phyloP scores from a whole-genome alignment of 2,113 vertebrate genomes.

The Seriola dumerili region DNA sequence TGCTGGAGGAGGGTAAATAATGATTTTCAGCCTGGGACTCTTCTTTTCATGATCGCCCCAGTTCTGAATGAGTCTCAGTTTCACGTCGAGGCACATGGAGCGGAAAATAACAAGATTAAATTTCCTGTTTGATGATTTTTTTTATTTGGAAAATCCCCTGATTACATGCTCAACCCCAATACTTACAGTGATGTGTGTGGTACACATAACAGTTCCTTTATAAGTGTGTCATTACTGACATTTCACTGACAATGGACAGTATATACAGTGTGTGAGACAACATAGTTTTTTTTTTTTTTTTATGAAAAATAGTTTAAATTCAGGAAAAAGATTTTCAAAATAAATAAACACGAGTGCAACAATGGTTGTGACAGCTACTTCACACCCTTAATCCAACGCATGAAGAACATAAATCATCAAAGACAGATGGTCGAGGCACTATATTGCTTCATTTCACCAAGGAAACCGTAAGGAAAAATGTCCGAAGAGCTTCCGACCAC shows the following conservation, averaged over 20 bases:
- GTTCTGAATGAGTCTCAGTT: constrained; percentile 14
- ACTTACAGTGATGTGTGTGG: constrained; percentile 24
- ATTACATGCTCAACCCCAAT: constrained; percentile 40
- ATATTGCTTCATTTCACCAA: constrained; percentile 53
- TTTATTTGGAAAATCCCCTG: constrained; percentile 66
- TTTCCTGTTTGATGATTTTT: constrained; percentile 26
- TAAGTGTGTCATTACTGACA: constrained; percentile 6
- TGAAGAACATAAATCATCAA: constrained; percentile 14
- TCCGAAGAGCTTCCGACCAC: constrained; percentile 37
- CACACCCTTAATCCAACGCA: background rate
- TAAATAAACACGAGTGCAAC: constrained; percentile 57
- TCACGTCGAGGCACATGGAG: constrained; percentile 7
- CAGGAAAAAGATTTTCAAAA: constrained; percentile 23
- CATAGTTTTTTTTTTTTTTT: background rate
- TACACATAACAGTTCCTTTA: constrained; percentile 37
- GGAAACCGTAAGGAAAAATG: constrained; percentile 24
- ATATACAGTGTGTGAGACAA: constrained; percentile 38
- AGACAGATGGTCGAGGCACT: constrained; percentile 60
- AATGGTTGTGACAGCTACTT: constrained; percentile 14
- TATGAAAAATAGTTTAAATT: constrained; percentile 19
- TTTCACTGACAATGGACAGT: constrained; percentile 36
- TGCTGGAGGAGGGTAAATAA: constrained; percentile 63
- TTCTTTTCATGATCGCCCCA: background rate
- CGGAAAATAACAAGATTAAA: background rate
- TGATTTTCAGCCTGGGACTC: constrained; percentile 13